Base-by-base conservation (phyloP, 2,888 invertebrate species). In the Synanthedon myopaeformis region DNA sequence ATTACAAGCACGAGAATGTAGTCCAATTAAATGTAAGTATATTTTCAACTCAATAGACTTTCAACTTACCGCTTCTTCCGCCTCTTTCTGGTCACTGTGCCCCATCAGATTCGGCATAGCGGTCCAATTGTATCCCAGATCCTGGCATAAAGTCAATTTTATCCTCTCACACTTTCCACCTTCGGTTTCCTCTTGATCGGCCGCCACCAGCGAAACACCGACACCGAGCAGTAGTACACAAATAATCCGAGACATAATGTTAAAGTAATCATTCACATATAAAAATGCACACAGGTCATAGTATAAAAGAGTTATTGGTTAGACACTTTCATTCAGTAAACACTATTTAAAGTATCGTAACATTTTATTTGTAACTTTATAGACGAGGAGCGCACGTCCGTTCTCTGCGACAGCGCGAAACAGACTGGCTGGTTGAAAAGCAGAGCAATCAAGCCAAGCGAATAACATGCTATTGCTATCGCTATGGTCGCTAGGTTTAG, bases 81-180 rank as follows among this genome's bases (percentile, higher is more conserved):
- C 95, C 70, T 94, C 93, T 65, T 92, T 90, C 80, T 96, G 96
- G 72, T 92, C 92, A 58, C 89, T 89, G 74, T 96, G 94, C 1
- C 94, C 94, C 79, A 95, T 91, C 58, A 94, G 89, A 85, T 96
- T 96, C 52, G 96, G 96, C 93, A 96, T 93, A 41, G 91, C 90
- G 28, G 96, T 96, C 84, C 92, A 91, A 82, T 96, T 96, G 85
- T 96, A 96, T 63, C 94, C 92, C 74, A 96, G 87, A 66, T 94
- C 93, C 74, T 92, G 91, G 76, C 96, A 96, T 79, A 94, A 89
- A 50, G 94, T 92, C 56, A 94, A 92, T 54, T 89, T 89, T 70
- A 96, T 95, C 68, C 91, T 89, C 82, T 96, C 94, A 79, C 96
- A 96, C 73, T 92, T 92, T 54, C 82, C 85, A 69, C 85, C 83